These are phyloP conservation scores for Tipula helvola DNA, from an alignment of 2,888 invertebrate genomes.

Conservation along the genomic window DNA sequence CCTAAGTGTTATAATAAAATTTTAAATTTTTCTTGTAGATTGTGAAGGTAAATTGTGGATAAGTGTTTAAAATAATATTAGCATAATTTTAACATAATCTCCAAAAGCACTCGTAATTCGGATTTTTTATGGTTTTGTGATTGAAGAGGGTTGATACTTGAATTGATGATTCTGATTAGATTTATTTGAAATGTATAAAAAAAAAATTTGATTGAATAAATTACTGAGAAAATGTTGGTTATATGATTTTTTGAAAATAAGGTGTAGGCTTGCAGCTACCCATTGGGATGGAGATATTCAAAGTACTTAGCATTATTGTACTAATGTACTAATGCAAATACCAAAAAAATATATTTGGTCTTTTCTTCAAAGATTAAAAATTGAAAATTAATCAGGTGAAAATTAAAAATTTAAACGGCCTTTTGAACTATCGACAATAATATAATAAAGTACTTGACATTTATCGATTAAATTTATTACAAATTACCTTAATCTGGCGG, in stretches of 20 bases:
- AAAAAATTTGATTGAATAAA: background rate
- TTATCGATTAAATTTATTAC: too few species aligned
- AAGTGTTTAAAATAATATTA: background rate
- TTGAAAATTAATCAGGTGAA: too few species aligned
- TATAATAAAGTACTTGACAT: too few species aligned
- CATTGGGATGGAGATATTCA: too few species aligned
- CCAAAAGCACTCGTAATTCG: background rate
- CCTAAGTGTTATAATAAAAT: background rate
- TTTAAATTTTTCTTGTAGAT: background rate
- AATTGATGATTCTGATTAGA: background rate
- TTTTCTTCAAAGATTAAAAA: too few species aligned
- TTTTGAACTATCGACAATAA: too few species aligned
- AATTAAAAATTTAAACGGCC: too few species aligned
- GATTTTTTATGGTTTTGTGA: background rate
- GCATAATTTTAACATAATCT: constrained; percentile 4
- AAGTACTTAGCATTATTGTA: too few species aligned
- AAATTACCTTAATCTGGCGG: too few species aligned
- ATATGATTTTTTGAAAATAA: background rate
- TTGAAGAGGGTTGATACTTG: constrained; percentile 4
- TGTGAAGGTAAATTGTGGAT: background rate
- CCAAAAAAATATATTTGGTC: too few species aligned
- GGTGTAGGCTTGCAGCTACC: too few species aligned
- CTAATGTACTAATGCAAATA: too few species aligned
- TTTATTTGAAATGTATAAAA: background rate
- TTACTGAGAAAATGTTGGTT: background rate